Base-by-base conservation (phyloP, 2,113 vertebrate genomes). In the Mystacornis crossleyi region DNA sequence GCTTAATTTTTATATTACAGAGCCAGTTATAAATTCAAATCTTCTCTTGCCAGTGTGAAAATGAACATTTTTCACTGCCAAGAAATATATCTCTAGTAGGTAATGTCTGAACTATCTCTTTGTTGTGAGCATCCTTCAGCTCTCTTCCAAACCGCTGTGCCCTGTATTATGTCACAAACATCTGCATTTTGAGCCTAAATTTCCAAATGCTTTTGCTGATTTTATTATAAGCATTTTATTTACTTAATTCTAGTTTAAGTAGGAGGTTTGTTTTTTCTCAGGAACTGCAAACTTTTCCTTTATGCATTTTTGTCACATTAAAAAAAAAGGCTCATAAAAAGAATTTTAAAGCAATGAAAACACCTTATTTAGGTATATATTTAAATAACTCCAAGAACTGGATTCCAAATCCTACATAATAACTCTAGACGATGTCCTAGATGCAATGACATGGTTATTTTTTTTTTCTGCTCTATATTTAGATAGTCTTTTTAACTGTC, bases 401-500 rank as follows among this genome's bases (percentile, higher is more conserved):
- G 64, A 95, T 92, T 94, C 72, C 64, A 93, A 90, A 95, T 94
- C 90, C 79, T 90, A 60, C 93, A 90, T 12, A 74, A 53, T 71
- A 89, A 83, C 53, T 60, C 71, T 90, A 95, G 85, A 85, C 7
- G 1, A 86, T 96, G 92, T 81, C 95, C 95, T 96, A 95, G 96
- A 97, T 96, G 93, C 85, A 93, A 95, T 90, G 90, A 94, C 95
- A 96, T 96, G 69, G 60, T 95, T 94, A 82, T 90, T 64, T 73
- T 96, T 88, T 88, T 38, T 92, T 92, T 18, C 61, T 86, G 81
- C 81, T 92, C 93, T 91, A 93, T 96, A 94, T 96, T 95, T 94
- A 92, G 92, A 28, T 51, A 79, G 88, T 88, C 85, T 95, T 93
- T 95, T 93, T 36, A 88, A 48, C 71, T 48, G 90, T 90, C 95